These are phyloP conservation scores for Glaucomys volans DNA, from an alignment of 2,113 vertebrate genomes.

Conservation along the genomic window DNA sequence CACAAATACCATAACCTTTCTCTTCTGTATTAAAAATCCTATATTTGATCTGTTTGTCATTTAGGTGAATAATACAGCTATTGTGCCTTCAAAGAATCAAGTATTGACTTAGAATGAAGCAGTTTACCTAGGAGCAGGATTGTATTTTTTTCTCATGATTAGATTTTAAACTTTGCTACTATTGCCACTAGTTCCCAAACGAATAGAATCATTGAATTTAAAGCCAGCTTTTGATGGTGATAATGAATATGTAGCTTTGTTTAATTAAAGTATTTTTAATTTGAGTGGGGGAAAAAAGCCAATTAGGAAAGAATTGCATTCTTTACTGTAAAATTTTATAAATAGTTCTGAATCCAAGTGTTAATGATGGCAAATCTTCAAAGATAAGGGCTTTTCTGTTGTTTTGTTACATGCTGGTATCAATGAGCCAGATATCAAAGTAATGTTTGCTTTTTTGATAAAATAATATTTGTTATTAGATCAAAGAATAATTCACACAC, in stretches of 20 bases:
- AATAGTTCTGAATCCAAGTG: constrained; percentile 58
- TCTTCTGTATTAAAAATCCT: constrained; percentile 67
- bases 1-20: constrained; percentile 72
- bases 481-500: constrained; percentile 70
- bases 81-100: constrained; percentile 71
- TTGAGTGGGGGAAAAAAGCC: neutral
- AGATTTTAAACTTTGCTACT: constrained; percentile 61
- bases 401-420: constrained; percentile 51
- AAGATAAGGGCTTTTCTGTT: constrained; percentile 45
- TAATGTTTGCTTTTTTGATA: constrained; percentile 67
- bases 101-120: constrained; percentile 70
- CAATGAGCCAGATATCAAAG: constrained; percentile 62
- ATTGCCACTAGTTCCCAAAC: constrained; percentile 41
- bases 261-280: constrained; percentile 74
- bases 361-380: constrained; percentile 72
- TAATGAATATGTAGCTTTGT: constrained; percentile 60
- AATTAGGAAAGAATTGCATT: constrained; percentile 51
- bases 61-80: constrained; percentile 68
- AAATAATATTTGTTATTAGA: constrained; percentile 67
- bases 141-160: constrained; percentile 36
- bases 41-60: constrained; percentile 62
- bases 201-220: constrained; percentile 45
- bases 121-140: constrained; percentile 50
- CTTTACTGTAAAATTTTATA: constrained; percentile 63
- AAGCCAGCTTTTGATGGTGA: constrained; percentile 57